Evolutionary conservation across 2,113 vertebrate genomes (phyloP), one percentile per base, ranked within the genome.

Genomic region (Lonchura striata): DNA sequence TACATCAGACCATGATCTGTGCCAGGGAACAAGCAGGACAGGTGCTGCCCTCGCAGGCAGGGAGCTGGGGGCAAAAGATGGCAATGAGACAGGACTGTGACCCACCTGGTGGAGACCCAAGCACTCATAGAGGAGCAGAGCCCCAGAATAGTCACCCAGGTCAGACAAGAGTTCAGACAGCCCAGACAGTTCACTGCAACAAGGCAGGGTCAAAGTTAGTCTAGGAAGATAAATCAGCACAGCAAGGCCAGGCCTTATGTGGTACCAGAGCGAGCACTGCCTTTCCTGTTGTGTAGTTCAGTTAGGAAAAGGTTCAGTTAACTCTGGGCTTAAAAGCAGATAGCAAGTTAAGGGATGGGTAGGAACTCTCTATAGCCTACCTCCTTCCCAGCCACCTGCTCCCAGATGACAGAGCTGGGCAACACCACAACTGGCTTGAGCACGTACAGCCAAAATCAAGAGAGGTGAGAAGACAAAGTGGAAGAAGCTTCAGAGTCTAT

Each of bases 81-180:
- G 31, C 49, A 59, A 23, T 11, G 41, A 17, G 60, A 14, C 21
- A 37, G 59, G 30, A 64, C 59, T 11, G 39, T 50, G n/a, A 49
- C n/a, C 20, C 18, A 20, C 15, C 7, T 3, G 2, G 8, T 1
- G 1, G 35, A 64, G 49, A 65, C 23, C 23, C 42, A 49, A 8
- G 28, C 2, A 16, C 23, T 39, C 27, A 64, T 9, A 85, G 35
- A 65, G 35, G 33, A 85, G 46, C 30, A 50, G 28, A 80, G 15
- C 20, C 25, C 6, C 1, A 8, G 17, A 60, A 46, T 0, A 3
- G 35, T 44, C 24, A 35, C 18, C 16, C 31, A 7, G 20, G 10
- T 70, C 70, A 82, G 15, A 6, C 1, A 3, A 31, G 30, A 52
- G 33, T 37, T 44, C 17, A 23, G 30, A 53, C 30, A 24, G 11